These are phyloP conservation scores for Pteromalus puparum DNA, from an alignment of 1,140 invertebrate genomes.

Conservation along the genomic window DNA sequence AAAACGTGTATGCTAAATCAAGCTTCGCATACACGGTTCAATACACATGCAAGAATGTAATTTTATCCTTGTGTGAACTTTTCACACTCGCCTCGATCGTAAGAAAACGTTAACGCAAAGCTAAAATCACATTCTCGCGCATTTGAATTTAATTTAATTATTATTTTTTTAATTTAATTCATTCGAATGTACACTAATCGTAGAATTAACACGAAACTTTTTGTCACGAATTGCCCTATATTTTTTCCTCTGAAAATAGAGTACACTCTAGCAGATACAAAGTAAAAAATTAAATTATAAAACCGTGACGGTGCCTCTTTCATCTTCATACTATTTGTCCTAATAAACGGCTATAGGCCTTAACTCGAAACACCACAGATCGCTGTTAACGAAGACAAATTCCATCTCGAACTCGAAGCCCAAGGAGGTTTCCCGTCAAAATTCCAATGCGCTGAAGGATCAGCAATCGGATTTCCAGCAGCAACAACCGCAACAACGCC, in stretches of 20 bases:
- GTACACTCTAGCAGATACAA: background rate
- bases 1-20: too few relatives aligned
- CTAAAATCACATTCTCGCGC: too few relatives aligned
- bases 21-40: too few relatives aligned
- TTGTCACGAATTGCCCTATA: background rate
- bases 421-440: constrained; percentile 60
- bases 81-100: too few relatives aligned
- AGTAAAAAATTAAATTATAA: background rate
- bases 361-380: constrained; percentile 74
- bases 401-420: constrained; percentile 66
- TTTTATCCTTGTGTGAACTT: too few relatives aligned
- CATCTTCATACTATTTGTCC: constrained; percentile 73
- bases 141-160: too few relatives aligned
- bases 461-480: constrained; percentile 57
- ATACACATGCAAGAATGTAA: too few relatives aligned
- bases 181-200: too few relatives aligned
- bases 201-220: too few relatives aligned
- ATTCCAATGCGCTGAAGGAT: constrained; percentile 54
- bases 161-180: too few relatives aligned
- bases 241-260: background rate
- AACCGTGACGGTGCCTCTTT: constrained; percentile 71
- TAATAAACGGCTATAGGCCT: constrained; percentile 76
- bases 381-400: constrained; percentile 69
- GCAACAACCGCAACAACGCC: constrained; percentile 6
- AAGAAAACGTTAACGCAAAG: too few relatives aligned